Evolutionary conservation across 2,888 invertebrate genomes (phyloP).

Genomic region (Dolichomitus sp.): DNA sequence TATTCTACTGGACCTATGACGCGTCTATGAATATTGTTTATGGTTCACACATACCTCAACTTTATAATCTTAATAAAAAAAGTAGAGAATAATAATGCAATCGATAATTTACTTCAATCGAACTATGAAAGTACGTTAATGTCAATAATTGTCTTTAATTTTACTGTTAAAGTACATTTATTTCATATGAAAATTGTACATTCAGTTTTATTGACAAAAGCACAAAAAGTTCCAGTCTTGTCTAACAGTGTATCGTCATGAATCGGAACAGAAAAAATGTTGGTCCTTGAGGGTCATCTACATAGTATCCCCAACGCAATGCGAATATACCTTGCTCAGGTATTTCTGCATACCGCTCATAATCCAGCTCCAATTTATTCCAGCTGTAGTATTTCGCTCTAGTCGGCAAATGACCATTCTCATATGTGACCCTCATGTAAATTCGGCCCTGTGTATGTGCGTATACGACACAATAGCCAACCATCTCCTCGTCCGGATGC

Average conservation of each 20-base stretch:
- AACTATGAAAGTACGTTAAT: too few species aligned
- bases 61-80: background rate
- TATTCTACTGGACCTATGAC: background rate
- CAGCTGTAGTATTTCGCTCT: background rate
- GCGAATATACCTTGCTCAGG: slow-evolving; percentile 9
- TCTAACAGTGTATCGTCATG: background rate
- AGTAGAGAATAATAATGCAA: too few species aligned
- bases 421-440: slow-evolving; percentile 22
- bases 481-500: slow-evolving; percentile 25
- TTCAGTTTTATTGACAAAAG: too few species aligned
- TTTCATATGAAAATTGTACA: too few species aligned
- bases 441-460: background rate
- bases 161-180: too few species aligned
- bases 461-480: slow-evolving; percentile 28
- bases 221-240: too few species aligned
- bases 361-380: slow-evolving; percentile 13
- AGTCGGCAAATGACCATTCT: slow-evolving; percentile 15
- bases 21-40: background rate
- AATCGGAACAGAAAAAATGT: background rate
- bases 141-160: too few species aligned
- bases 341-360: slow-evolving; percentile 14
- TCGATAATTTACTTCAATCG: too few species aligned
- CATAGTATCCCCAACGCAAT: background rate
- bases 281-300: background rate
- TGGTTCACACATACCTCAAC: background rate